Evolutionary conservation across 2,797 vertebrate genomes (phyloP), one percentile per base, ranked within the genome.

Genomic region (Benthosema pterotum): DNA sequence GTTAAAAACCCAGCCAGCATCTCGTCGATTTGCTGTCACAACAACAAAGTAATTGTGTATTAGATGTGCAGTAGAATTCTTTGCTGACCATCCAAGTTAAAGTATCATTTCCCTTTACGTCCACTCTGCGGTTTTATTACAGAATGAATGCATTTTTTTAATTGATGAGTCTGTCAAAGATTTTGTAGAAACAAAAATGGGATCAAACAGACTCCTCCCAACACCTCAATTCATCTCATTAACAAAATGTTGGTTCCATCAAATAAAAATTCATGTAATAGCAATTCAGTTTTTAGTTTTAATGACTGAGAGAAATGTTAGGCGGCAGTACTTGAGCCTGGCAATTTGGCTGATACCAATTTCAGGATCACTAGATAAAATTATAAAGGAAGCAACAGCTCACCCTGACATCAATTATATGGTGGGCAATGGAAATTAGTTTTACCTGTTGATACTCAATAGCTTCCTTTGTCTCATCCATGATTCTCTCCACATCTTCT

Each of bases 381-480:
- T 38, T 38, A 38, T 8, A 38, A 7, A 38, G 32, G 15, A 4
- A 12, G 8, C 60, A 46, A 58, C 2, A 50, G 2, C 25, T 59
- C 9, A 45, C 49, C 47, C 8, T 15, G 48, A 64, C 22, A 69
- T 16, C 15, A 45, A 45, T 4, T 18, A 54, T 42, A 18, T 8
- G 18, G 16, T 19, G 42, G 17, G 46, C 45, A 13, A 50, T n/a
- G 52, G 22, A 7, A 11, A 42, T 12, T 1, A 25, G 59, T 5
- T 61, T 83, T 88, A 98, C 96, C 93, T 87, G 92, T 85, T 98
- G 97, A 91, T 99, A 98, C 61, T 97, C 95, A 71, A 97, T 91
- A 0, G 94, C 92, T 11, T 99, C 96, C 63, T 97, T 94, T 0
- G 96, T 98, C 79, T 99, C 97, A 18, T 97, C 97, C 75, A 98